Conservation (phyloP, 1,140 invertebrate species). For the Proctacanthus coquilletti region DNA sequence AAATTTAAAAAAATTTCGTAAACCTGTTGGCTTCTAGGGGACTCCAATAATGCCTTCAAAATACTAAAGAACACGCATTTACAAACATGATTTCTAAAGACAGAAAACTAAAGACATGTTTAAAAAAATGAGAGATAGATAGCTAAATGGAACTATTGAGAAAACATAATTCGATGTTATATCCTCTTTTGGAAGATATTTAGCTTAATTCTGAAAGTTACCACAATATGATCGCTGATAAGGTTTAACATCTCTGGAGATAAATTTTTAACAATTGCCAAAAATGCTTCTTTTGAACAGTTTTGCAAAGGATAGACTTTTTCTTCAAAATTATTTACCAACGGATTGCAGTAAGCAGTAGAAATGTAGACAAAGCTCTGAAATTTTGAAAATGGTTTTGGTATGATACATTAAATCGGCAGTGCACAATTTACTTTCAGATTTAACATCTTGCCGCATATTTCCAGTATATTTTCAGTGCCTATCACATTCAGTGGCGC, state of each 20-base stretch:
- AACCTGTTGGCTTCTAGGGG: too few relatives aligned
- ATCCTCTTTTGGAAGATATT: constrained; percentile 35
- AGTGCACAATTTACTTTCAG: constrained; percentile 41
- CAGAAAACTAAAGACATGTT: too few relatives aligned
- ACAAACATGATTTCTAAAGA: too few relatives aligned
- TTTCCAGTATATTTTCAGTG: constrained; percentile 33
- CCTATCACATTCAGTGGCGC: constrained; percentile 38
- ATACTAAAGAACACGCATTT: too few relatives aligned
- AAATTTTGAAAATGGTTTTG: constrained; percentile 9
- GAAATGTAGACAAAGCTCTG: constrained; percentile 65
- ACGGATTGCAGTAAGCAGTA: constrained; percentile 67
- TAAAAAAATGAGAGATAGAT: background rate
- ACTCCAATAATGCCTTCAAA: too few relatives aligned
- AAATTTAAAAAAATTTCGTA: too few relatives aligned
- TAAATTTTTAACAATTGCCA: too few relatives aligned
- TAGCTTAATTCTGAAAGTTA: constrained; percentile 39
- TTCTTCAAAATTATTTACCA: constrained; percentile 48
- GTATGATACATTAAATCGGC: background rate
- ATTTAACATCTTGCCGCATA: constrained; percentile 43
- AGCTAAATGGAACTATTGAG: constrained; percentile 25
- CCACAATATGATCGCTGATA: too few relatives aligned
- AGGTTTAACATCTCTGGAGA: too few relatives aligned
- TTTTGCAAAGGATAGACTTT: constrained; percentile 41
- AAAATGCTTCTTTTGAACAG: constrained; percentile 36
- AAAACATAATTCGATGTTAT: constrained; percentile 33